Conservation (phyloP, 1,140 invertebrate genomes). For the Aphelinus atriplicis region DNA sequence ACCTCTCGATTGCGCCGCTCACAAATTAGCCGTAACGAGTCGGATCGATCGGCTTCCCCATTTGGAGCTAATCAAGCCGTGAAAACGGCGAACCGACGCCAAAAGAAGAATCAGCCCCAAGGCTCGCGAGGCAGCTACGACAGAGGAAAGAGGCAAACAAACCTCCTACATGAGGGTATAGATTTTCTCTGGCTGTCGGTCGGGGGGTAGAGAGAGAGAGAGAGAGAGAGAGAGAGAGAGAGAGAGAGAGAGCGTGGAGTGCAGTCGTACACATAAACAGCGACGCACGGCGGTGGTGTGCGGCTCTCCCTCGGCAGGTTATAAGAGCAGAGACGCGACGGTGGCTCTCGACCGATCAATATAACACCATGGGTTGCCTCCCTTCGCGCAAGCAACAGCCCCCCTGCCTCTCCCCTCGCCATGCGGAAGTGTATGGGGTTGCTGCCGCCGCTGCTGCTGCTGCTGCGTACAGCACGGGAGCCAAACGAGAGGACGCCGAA, state of each 20-base stretch:
- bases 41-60: neutral
- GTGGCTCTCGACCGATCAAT: conserved; percentile 29
- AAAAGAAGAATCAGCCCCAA: too few species aligned
- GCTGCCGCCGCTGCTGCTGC: too few species aligned
- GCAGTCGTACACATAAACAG: conserved; percentile 24
- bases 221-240: neutral
- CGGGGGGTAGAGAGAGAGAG: too few species aligned
- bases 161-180: conserved; percentile 18
- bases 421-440: too few species aligned
- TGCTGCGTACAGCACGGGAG: too few species aligned
- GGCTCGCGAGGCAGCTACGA: neutral
- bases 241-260: too few species aligned
- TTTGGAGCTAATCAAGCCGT: conserved; percentile 15
- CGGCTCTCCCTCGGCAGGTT: conserved; percentile 1
- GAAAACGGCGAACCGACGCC: neutral
- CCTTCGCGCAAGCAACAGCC: too few species aligned
- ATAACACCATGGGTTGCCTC: conserved; percentile 26
- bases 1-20: too few species aligned
- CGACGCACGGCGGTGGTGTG: neutral
- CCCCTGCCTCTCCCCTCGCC: too few species aligned
- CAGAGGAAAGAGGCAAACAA: conserved; percentile 15
- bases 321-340: conserved; percentile 13
- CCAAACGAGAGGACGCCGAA: too few species aligned
- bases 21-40: neutral
- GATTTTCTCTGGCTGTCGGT: conserved; percentile 15